A percentile compares a stretch with the other conserved stretches of the same genome.
Evolutionary conservation across 2,888 invertebrate genomes (phyloP).

Genomic region (Heliconius sara): DNA sequence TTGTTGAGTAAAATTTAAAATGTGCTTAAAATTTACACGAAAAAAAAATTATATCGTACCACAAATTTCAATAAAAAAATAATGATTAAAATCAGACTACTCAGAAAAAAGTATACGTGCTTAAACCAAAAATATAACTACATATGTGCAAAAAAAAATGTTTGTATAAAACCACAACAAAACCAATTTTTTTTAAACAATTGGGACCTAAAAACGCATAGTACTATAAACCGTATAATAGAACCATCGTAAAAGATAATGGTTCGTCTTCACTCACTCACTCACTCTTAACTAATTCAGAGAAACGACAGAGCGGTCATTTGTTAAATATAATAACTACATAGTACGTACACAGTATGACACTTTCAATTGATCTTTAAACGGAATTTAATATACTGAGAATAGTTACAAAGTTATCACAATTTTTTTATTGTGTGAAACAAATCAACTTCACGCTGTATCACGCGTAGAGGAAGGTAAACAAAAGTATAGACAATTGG

Average conservation of each 20-base stretch:
- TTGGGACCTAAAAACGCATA: neutral
- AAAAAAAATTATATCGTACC: no score
- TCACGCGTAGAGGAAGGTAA: no score
- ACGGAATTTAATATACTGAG: neutral
- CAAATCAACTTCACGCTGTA: no score
- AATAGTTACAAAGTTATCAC: neutral
- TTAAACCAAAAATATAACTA: no score
- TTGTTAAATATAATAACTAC: neutral
- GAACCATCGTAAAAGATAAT: conserved; percentile 3
- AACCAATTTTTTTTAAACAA: neutral
- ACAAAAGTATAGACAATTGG: no score
- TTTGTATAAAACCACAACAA: neutral
- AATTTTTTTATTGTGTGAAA: no score
- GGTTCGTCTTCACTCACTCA: no score
- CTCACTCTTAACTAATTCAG: conserved; percentile 18
- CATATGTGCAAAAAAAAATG: neutral
- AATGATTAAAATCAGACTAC: no score
- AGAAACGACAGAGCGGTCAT: conserved; percentile 7
- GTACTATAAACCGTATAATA: neutral
- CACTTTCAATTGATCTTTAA: neutral
- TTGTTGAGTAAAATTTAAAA: no score
- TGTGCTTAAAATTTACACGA: no score
- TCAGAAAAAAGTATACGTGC: no score
- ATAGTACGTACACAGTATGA: neutral
- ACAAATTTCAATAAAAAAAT: no score